Conservation (phyloP, 1,140 invertebrate genomes). For the Tetraneura akinire region DNA sequence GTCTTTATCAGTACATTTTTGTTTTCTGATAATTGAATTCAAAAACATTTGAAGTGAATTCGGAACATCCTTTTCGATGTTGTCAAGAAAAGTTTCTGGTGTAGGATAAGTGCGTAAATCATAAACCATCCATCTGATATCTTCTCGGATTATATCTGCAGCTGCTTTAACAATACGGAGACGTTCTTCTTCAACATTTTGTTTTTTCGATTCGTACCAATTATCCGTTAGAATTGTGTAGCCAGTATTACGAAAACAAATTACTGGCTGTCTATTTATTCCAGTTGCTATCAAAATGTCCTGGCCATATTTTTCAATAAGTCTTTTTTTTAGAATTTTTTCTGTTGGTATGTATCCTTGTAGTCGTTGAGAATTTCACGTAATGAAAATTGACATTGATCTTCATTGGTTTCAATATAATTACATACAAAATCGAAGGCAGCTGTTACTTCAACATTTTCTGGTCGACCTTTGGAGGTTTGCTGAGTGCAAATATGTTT, state of each 20-base stretch:
- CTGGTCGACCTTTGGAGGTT: neutral
- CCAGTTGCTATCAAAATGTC: neutral
- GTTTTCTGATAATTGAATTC: neutral
- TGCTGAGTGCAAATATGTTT: neutral
- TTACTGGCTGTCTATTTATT: neutral
- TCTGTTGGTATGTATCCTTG: neutral
- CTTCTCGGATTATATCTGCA: constrained; percentile 57
- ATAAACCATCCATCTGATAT: constrained; percentile 57
- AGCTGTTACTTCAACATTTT: neutral
- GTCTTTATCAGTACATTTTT: neutral
- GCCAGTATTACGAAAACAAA: constrained; percentile 18
- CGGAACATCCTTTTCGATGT: neutral
- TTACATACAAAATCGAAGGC: neutral
- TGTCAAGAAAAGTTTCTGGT: neutral
- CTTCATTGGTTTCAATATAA: constrained; percentile 2
- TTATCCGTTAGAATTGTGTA: neutral
- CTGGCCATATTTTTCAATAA: constrained; percentile 3
- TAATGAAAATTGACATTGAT: constrained; percentile 17
- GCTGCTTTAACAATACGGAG: constrained; percentile 56
- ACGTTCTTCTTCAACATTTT: constrained; percentile 54
- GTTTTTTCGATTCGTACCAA: constrained; percentile 12
- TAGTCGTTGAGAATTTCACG: neutral
- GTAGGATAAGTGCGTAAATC: constrained; percentile 53
- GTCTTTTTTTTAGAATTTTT: constrained; percentile 4
- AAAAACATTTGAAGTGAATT: neutral